Conservation (phyloP, 2,113 vertebrate species). For the Motacilla alba region DNA sequence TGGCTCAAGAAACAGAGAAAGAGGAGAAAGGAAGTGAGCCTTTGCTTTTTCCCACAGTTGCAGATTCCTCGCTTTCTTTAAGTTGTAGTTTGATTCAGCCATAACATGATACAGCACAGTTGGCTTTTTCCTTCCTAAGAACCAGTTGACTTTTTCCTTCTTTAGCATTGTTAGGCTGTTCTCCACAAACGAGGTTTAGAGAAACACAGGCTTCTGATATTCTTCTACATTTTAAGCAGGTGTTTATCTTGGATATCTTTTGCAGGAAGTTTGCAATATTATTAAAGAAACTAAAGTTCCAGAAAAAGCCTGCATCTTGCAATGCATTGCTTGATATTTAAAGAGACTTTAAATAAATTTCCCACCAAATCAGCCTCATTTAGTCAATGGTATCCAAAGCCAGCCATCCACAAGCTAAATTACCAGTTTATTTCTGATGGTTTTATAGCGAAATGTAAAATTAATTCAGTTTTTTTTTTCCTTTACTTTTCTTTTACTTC, state of each 20-base stretch:
- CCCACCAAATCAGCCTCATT: neutral
- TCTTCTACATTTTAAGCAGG: neutral
- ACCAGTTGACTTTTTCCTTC: neutral
- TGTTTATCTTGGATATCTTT: neutral
- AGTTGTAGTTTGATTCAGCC: neutral
- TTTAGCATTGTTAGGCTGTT: neutral
- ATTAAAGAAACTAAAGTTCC: neutral
- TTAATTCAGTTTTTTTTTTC: fast-evolving
- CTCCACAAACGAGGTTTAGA: neutral
- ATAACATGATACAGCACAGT: neutral
- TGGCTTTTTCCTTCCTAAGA: neutral
- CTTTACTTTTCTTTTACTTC: neutral
- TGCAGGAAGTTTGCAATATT: neutral
- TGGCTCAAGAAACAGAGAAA: neutral
- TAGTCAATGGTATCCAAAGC: neutral
- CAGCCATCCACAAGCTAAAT: neutral
- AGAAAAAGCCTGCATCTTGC: neutral
- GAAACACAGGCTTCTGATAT: neutral
- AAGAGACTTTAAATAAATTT: neutral
- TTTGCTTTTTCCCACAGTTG: neutral
- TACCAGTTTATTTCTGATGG: neutral
- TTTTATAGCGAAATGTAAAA: neutral
- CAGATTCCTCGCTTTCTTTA: neutral
- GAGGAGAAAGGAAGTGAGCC: neutral
- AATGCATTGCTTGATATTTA: neutral